Conservation (phyloP, 2,888 invertebrate genomes). For the Temnothorax unifasciatus region DNA sequence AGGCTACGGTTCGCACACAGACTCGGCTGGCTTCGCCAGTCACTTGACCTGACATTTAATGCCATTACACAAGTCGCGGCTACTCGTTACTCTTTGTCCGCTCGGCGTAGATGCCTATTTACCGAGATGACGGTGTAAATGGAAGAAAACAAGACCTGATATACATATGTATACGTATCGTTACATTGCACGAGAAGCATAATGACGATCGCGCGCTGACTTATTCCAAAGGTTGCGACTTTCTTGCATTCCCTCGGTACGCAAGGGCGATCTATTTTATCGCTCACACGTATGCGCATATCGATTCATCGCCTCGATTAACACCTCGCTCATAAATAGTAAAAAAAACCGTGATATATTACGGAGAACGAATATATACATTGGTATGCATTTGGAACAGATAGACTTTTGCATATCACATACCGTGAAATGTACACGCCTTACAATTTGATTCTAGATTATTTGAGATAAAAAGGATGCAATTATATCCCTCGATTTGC, state of each 20-base stretch:
- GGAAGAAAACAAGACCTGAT: constrained; percentile 29
- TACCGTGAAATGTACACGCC: background rate
- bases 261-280: constrained; percentile 34
- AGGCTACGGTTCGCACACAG: constrained; percentile 53
- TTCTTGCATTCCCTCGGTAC: constrained; percentile 1
- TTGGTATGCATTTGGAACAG: constrained; percentile 9
- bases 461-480: background rate
- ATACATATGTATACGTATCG: background rate
- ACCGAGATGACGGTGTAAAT: constrained; percentile 61
- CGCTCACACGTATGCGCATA: background rate
- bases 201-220: background rate
- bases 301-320: constrained; percentile 24
- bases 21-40: constrained; percentile 72
- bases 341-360: background rate
- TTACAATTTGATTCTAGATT: background rate
- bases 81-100: constrained; percentile 75
- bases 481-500: background rate
- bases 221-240: constrained; percentile 19
- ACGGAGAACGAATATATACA: background rate
- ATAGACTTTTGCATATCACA: constrained; percentile 2
- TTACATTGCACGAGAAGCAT: background rate
- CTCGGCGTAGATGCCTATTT: constrained; percentile 65
- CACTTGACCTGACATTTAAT: constrained; percentile 80
- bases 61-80: constrained; percentile 73
- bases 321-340: constrained; percentile 5